Percentiles rank a stretch among this genome's conserved stretches.
phyloP scores from a whole-genome alignment of 1,140 invertebrate species.

The Ostrea edulis region DNA sequence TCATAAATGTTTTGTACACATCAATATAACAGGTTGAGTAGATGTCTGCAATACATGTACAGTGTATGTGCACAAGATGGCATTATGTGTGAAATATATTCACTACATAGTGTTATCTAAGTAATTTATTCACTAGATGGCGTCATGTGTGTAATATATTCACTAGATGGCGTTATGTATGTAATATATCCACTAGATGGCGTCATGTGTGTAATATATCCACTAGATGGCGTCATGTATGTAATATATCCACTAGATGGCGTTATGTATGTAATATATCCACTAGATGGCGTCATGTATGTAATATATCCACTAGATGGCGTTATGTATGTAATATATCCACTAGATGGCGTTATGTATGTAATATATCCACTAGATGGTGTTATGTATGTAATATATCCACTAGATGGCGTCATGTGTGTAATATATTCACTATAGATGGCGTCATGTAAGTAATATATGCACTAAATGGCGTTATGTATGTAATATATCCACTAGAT shows the following conservation, averaged over 20 bases:
- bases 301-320: no score
- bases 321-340: background rate
- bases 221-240: background rate
- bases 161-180: background rate
- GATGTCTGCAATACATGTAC: no score
- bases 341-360: background rate
- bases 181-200: no score
- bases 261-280: background rate
- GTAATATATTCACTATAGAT: no score
- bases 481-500: no score
- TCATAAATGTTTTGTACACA: no score
- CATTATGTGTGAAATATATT: background rate
- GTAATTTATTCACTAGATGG: no score
- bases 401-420: background rate
- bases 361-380: no score
- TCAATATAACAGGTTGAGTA: no score
- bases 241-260: no score
- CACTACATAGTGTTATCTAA: no score
- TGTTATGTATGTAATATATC: background rate
- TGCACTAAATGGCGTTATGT: background rate
- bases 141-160: background rate
- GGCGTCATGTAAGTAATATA: background rate
- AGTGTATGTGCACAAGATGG: no score
- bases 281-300: background rate
- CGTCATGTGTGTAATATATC: background rate